phyloP scores from a whole-genome alignment of 2,888 invertebrate genomes.

The Synergus umbraculus region DNA sequence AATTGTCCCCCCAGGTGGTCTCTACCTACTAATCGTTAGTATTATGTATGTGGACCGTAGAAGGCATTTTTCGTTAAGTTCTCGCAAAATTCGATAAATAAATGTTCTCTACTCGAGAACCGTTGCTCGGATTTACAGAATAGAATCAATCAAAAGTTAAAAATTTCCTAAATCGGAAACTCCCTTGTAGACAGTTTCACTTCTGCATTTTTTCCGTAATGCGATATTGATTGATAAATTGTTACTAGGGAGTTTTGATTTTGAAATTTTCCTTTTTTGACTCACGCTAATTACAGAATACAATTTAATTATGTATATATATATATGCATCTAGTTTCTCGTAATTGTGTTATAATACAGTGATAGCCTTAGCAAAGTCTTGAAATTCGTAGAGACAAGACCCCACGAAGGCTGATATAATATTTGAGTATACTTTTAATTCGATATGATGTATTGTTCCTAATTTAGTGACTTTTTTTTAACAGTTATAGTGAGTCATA shows the following conservation, averaged over 20 bases:
- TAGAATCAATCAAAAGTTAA: background rate
- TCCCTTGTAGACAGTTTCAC: background rate
- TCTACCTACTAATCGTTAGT: constrained; percentile 33
- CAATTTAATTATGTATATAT: constrained; percentile 9
- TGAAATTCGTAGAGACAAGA: background rate
- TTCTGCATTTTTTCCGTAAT: background rate
- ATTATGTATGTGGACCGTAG: constrained; percentile 34
- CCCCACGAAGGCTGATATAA: constrained; percentile 7
- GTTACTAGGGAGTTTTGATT: background rate
- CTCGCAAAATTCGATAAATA: constrained; percentile 31
- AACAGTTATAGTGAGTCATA: constrained; percentile 15
- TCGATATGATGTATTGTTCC: constrained; percentile 34
- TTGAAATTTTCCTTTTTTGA: background rate
- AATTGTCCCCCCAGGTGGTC: background rate
- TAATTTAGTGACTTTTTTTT: constrained; percentile 6
- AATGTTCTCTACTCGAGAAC: constrained; percentile 17
- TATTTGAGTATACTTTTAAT: constrained; percentile 5
- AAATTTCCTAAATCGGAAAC: background rate
- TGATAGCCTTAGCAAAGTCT: background rate
- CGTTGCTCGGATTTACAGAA: constrained; percentile 14
- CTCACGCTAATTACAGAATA: background rate
- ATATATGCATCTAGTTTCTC: background rate
- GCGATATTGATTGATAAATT: background rate
- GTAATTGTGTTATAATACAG: constrained; percentile 24
- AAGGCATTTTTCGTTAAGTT: constrained; percentile 41